Evolutionary conservation across 2,113 vertebrate genomes (phyloP).

Genomic region (Sialia sialis): DNA sequence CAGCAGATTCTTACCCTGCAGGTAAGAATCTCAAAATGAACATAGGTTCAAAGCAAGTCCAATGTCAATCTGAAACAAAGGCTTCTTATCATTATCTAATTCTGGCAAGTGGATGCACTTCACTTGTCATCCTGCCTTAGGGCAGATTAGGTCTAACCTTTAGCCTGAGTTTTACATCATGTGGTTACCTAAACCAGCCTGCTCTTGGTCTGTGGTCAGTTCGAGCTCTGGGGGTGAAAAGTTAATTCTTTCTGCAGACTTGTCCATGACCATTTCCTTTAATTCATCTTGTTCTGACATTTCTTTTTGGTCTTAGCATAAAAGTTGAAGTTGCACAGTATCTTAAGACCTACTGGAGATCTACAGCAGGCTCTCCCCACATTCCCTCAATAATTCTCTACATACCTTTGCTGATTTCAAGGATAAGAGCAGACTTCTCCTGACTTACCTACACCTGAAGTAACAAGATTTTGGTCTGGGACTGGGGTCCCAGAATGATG

Average conservation of each 20-base stretch:
- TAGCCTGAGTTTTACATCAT: neutral
- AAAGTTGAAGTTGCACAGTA: neutral
- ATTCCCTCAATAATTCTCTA: neutral
- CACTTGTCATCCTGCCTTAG: conserved; percentile 32
- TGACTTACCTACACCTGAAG: neutral
- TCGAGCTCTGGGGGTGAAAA: conserved; percentile 8
- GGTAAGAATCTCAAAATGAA: neutral
- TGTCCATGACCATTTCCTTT: conserved; percentile 22
- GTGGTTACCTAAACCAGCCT: conserved; percentile 37
- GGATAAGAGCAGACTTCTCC: neutral
- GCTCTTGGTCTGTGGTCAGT: neutral
- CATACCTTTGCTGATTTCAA: neutral
- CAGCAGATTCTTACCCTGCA: neutral
- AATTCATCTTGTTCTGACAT: conserved; percentile 1
- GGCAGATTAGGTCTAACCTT: conserved; percentile 10
- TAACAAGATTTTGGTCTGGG: neutral
- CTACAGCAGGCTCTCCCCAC: neutral
- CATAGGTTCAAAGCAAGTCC: neutral
- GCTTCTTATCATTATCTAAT: neutral
- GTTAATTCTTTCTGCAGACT: neutral
- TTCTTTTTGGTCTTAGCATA: neutral
- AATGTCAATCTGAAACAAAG: neutral
- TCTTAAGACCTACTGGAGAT: neutral
- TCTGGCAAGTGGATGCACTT: neutral
- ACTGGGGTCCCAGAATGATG: neutral